A percentile compares a stretch with the other conserved stretches of the same genome.
These are phyloP conservation scores for Saiga tatarica DNA, from an alignment of 2,113 vertebrate species.

Conservation along the genomic window DNA sequence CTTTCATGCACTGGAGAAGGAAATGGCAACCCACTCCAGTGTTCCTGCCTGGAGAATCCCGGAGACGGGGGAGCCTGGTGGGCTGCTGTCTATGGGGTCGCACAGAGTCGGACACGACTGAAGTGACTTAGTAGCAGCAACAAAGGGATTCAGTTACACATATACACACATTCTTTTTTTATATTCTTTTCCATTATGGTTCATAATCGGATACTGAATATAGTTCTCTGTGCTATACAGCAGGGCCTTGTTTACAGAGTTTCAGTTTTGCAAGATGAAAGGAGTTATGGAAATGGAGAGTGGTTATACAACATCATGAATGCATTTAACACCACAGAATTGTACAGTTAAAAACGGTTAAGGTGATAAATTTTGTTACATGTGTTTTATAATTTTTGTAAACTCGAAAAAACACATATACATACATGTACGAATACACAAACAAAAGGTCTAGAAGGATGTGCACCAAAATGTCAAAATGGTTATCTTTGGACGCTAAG, in stretches of 20 bases:
- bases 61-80: too few species aligned
- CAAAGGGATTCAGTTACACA: background rate
- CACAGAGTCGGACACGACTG: too few species aligned
- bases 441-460: background rate
- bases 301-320: background rate
- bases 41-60: too few species aligned
- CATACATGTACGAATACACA: background rate
- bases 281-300: background rate
- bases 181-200: background rate
- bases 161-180: background rate
- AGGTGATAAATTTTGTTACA: background rate
- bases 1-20: too few species aligned
- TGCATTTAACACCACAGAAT: background rate
- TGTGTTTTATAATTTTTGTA: background rate
- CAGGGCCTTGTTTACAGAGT: background rate
- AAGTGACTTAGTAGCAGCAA: too few species aligned
- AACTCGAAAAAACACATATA: background rate
- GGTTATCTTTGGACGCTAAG: background rate
- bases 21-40: too few species aligned
- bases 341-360: background rate
- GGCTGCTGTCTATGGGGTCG: too few species aligned
- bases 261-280: background rate
- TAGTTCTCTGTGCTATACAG: background rate
- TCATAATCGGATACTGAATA: background rate
- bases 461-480: slow-evolving; percentile 7